Conservation (phyloP, 2,113 vertebrate genomes). For the Podocnemis expansa region DNA sequence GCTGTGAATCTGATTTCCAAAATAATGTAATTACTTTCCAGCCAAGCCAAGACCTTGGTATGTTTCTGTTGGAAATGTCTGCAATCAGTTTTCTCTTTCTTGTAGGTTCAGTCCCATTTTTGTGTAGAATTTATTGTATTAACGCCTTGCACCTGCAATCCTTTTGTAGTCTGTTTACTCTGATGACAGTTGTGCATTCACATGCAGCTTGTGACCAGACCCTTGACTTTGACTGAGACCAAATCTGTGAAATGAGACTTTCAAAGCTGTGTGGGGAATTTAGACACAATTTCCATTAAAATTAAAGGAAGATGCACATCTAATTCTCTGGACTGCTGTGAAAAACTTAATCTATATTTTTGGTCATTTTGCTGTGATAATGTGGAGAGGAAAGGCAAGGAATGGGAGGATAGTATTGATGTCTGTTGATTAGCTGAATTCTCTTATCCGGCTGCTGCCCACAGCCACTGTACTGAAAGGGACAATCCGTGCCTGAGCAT, state of each 20-base stretch:
- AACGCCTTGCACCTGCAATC: neutral
- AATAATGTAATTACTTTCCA: conserved; percentile 48
- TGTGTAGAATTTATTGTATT: neutral
- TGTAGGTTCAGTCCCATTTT: conserved; percentile 7
- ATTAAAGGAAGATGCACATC: neutral
- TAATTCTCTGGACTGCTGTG: neutral
- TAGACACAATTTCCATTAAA: conserved; percentile 8
- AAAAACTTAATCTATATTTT: neutral
- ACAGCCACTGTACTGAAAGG: neutral
- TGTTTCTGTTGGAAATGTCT: conserved; percentile 55
- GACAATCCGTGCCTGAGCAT: neutral
- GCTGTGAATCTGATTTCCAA: conserved; percentile 42
- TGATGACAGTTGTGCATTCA: neutral
- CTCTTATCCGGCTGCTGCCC: neutral
- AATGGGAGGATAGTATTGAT: neutral
- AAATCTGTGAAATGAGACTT: neutral
- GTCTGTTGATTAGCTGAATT: neutral
- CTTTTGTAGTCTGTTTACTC: neutral
- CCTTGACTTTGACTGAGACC: neutral
- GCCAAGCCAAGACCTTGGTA: conserved; percentile 51
- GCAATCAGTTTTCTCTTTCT: conserved; percentile 16
- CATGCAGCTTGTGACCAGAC: neutral
- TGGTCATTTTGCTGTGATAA: neutral
- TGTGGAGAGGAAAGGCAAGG: neutral
- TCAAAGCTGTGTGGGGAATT: neutral